Percentiles rank a stretch among this genome's conserved stretches.
phyloP scores from a whole-genome alignment of 1,140 invertebrate species.

The Procambarus clarkii region DNA sequence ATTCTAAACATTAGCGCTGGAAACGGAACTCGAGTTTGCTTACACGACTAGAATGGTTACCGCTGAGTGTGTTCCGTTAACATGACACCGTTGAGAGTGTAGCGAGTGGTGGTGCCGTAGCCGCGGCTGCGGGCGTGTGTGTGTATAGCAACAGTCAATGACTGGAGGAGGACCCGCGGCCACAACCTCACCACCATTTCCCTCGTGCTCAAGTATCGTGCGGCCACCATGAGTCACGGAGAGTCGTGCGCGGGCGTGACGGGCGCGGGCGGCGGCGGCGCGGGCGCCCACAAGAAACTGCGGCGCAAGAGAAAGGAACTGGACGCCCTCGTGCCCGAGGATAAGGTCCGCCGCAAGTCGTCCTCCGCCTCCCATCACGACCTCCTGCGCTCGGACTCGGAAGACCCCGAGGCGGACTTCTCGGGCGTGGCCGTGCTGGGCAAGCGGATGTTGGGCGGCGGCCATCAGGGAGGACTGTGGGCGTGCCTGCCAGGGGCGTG shows the following conservation, averaged over 20 bases:
- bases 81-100: neutral
- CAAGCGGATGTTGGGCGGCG: conserved; percentile 38
- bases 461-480: conserved; percentile 29
- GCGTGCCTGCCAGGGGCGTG: conserved; percentile 67
- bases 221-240: conserved; percentile 60
- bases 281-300: conserved; percentile 66
- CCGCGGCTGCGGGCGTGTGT: neutral
- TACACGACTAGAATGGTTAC: no score
- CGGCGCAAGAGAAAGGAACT: conserved; percentile 71
- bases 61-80: neutral
- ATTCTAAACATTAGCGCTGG: no score
- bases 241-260: conserved; percentile 63
- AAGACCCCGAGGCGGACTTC: conserved; percentile 66
- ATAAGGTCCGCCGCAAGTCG: conserved; percentile 70
- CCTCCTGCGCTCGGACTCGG: conserved; percentile 67
- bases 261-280: conserved; percentile 38
- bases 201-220: conserved; percentile 38
- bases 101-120: neutral
- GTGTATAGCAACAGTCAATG: neutral
- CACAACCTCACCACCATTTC: conserved; percentile 25
- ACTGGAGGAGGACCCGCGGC: neutral
- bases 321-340: conserved; percentile 71
- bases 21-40: no score
- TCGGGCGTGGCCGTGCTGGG: conserved; percentile 50
- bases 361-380: conserved; percentile 64